These are phyloP conservation scores for Vicugna pacos DNA, from an alignment of 2,113 vertebrate species.

Conservation along the genomic window DNA sequence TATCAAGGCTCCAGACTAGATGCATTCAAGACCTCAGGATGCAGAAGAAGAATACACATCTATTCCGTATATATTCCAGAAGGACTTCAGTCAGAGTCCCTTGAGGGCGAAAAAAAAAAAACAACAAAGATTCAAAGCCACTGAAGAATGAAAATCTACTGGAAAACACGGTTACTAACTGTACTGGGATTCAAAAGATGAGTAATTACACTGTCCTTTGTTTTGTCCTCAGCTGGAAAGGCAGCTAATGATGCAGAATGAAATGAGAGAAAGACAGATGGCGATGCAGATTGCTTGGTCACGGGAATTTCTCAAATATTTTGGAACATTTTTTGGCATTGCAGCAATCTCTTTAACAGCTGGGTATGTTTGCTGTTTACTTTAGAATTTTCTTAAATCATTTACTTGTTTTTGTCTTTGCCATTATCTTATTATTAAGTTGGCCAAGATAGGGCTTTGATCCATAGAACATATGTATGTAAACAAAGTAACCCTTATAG, in stretches of 20 bases:
- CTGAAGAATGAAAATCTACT: slow-evolving; percentile 34
- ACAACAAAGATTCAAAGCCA: neutral
- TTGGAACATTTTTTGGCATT: slow-evolving; percentile 90
- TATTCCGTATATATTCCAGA: neutral
- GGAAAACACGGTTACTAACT: neutral
- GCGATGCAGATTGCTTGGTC: slow-evolving; percentile 95
- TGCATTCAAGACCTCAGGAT: neutral
- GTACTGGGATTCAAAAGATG: slow-evolving; percentile 40
- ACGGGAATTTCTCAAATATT: slow-evolving; percentile 94
- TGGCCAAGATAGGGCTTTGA: neutral
- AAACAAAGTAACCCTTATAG: slow-evolving; percentile 11
- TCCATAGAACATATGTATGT: neutral
- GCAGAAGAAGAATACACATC: neutral
- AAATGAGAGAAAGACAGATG: slow-evolving; percentile 94
- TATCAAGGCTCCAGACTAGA: neutral
- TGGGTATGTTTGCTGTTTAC: slow-evolving; percentile 85
- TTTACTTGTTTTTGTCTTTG: slow-evolving; percentile 46
- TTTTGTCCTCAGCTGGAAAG: slow-evolving; percentile 91
- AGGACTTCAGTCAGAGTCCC: neutral
- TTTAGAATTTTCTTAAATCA: neutral
- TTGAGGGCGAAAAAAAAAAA: neutral
- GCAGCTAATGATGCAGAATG: slow-evolving; percentile 93
- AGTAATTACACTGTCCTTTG: slow-evolving; percentile 46
- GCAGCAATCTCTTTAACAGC: slow-evolving; percentile 86
- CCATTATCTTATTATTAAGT: slow-evolving; percentile 1